These are phyloP conservation scores for Taxidea taxus DNA, from an alignment of 2,113 vertebrate species.

Conservation along the genomic window DNA sequence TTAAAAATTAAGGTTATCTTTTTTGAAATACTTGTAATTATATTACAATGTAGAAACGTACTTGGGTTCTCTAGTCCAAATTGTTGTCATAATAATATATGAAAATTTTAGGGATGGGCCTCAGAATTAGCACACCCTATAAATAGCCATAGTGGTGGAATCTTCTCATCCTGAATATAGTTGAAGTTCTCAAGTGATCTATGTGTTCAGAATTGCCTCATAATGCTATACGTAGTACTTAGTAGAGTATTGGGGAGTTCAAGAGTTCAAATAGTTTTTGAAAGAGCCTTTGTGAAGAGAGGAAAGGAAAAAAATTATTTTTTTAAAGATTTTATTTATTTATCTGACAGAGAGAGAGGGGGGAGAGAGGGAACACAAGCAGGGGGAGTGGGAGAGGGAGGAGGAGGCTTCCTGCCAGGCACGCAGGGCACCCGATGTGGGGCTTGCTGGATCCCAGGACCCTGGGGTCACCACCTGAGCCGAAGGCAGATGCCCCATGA, in stretches of 20 bases:
- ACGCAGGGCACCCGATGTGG: no score
- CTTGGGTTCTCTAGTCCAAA: background rate
- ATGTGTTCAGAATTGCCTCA: background rate
- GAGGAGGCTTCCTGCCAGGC: no score
- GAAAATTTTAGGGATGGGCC: background rate
- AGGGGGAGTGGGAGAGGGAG: no score
- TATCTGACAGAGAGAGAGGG: no score
- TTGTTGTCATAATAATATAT: background rate
- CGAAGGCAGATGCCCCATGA: accelerated
- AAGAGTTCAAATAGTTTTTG: background rate
- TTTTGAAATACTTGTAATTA: constrained; percentile 11
- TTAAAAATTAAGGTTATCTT: background rate
- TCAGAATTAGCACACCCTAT: background rate
- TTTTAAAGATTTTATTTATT: no score
- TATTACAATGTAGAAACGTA: background rate
- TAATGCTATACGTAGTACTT: background rate
- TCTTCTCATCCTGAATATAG: background rate
- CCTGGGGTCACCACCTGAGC: no score
- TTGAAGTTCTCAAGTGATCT: background rate
- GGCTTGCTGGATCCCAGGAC: no score
- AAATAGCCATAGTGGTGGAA: background rate
- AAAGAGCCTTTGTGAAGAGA: background rate
- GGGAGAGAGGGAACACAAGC: no score
- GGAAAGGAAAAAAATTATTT: background rate
- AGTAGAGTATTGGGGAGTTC: background rate